Percentiles rank a stretch among this genome's conserved stretches.
Evolutionary conservation across 2,888 invertebrate species (phyloP).

Genomic region (Trachelus troglodyta): DNA sequence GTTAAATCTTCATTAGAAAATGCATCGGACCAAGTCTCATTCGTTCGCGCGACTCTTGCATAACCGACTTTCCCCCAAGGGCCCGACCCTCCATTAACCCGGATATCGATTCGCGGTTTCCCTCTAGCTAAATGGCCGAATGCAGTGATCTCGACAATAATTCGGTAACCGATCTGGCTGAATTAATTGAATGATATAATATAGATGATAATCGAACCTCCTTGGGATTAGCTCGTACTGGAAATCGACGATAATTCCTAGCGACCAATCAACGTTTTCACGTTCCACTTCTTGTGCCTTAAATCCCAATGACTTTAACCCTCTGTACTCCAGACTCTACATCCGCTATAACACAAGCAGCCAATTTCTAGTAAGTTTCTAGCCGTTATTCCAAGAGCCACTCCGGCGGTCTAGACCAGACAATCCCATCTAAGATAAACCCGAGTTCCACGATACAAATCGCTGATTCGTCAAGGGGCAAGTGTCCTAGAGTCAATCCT

Average conservation of each 20-base stretch:
- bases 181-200: neutral
- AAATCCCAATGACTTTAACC: neutral
- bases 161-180: neutral
- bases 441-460: neutral
- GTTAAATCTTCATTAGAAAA: neutral
- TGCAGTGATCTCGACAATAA: conserved; percentile 3
- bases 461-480: neutral
- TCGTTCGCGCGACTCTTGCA: neutral
- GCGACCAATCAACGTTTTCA: neutral
- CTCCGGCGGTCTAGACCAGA: neutral
- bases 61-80: conserved; percentile 45
- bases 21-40: neutral
- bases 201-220: neutral
- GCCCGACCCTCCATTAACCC: conserved; percentile 43
- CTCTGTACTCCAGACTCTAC: neutral
- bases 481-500: neutral
- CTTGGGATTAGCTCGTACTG: neutral
- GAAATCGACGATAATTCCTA: neutral
- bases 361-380: neutral
- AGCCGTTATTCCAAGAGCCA: neutral
- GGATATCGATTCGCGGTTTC: conserved; percentile 52
- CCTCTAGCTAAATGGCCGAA: neutral
- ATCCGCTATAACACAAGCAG: neutral
- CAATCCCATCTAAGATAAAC: neutral
- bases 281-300: neutral